Conservation (phyloP, 2,888 invertebrate genomes). For the Tenthredo distinguenda region DNA sequence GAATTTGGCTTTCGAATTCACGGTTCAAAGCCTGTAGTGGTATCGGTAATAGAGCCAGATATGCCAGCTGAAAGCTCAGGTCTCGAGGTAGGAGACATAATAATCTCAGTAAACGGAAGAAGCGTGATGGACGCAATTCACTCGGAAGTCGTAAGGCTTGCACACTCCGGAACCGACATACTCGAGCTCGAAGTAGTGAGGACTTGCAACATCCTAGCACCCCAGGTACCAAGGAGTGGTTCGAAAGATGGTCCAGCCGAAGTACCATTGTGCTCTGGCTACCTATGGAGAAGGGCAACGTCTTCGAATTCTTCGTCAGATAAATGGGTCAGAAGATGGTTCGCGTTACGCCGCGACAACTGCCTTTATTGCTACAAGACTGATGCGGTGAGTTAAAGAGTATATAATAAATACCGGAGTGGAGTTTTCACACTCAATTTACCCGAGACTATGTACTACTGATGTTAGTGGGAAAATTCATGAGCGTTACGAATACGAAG, state of each 20-base stretch:
- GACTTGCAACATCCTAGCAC: constrained; percentile 90
- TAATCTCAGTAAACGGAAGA: constrained; percentile 93
- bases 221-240: constrained; percentile 83
- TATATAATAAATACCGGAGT: background rate
- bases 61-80: constrained; percentile 96
- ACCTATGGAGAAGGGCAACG: constrained; percentile 87
- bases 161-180: constrained; percentile 92
- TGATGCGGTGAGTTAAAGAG: constrained; percentile 84
- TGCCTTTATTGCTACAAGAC: constrained; percentile 97
- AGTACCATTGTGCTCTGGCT: constrained; percentile 84
- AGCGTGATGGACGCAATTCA: constrained; percentile 96
- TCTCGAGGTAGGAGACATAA: constrained; percentile 95
- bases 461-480: constrained; percentile 31
- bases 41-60: constrained; percentile 96
- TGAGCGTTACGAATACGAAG: background rate
- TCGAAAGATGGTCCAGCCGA: constrained; percentile 79
- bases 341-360: constrained; percentile 93
- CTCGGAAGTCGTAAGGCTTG: constrained; percentile 95
- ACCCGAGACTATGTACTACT: background rate
- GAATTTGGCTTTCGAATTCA: constrained; percentile 98
- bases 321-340: constrained; percentile 95
- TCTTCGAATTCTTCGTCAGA: constrained; percentile 80
- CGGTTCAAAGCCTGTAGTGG: constrained; percentile 97
- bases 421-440: constrained; percentile 27
- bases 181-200: constrained; percentile 93